Base-by-base conservation (phyloP, 2,888 invertebrate genomes). In the Globia sparganii region DNA sequence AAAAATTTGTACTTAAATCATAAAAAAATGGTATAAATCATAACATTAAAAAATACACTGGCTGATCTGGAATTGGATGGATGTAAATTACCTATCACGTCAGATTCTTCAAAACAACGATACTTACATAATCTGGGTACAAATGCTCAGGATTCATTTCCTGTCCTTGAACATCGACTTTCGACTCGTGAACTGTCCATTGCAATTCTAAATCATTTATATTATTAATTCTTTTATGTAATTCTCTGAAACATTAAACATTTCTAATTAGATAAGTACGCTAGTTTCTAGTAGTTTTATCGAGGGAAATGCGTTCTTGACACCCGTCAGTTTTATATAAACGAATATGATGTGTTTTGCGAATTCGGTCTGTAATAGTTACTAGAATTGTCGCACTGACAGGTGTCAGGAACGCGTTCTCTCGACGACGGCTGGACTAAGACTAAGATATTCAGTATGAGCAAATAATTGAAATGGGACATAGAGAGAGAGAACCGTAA, bases 171-270 rank as follows among this genome's bases (percentile, higher is more conserved):
- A 91, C 65, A 62, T 91, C 77, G 25, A 86, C 76, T 73, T 82
- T 64, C 4, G 87, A 83, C 61, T 92, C 89, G 43, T 92, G 78
- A 28, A 95, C 88, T 78, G 88, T 83, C 96, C 96, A 96, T 81
- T 92, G 75, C n/a, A 94, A 79, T 31, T 86, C 83, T 15, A 94
- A 77, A 77, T 91, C 25, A 34, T 56, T 64, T 13, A 68, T 53
- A 64, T 18, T 61, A 43, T 70, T 70, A 15, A 72, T 71, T 64
- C 74, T 75, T 73, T 85, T 75, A 31, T 40, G 21, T 67, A 84
- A 58, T 75, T 84, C 81, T 72, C 84, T 84, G 85, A 71, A 84
- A 84, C 31, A 73, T 25, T 21, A 13, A 64, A 76, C 56, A 34
- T 28, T 11, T 65, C 4, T n/a, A 49, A 8, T 40, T n/a, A 58